phyloP scores from a whole-genome alignment of 2,113 vertebrate species.

The Girardinichthys multiradiatus region DNA sequence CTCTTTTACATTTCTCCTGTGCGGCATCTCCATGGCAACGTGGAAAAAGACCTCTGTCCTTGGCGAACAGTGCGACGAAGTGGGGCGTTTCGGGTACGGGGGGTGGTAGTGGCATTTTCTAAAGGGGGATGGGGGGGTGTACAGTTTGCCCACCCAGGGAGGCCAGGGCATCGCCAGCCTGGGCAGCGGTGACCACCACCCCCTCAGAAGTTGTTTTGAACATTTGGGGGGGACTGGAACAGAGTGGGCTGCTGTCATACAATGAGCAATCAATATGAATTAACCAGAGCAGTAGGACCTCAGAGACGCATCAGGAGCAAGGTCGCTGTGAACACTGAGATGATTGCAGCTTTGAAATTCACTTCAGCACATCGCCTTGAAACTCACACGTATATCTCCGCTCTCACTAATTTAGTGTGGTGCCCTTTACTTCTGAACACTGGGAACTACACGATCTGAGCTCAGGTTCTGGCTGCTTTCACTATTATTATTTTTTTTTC shows the following conservation, averaged over 20 bases:
- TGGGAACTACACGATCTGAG: slow-evolving; percentile 3
- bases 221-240: slow-evolving; percentile 55
- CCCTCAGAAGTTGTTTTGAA: slow-evolving; percentile 48
- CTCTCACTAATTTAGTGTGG: slow-evolving; percentile 53
- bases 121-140: slow-evolving; percentile 30
- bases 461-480: slow-evolving; percentile 21
- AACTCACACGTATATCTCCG: slow-evolving; percentile 53
- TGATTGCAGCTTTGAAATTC: slow-evolving; percentile 74
- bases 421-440: slow-evolving; percentile 37
- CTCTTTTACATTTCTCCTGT: slow-evolving; percentile 78
- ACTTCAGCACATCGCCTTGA: slow-evolving; percentile 65
- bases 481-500: slow-evolving; percentile 20
- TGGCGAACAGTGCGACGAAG: slow-evolving; percentile 75
- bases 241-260: slow-evolving; percentile 75
- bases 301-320: slow-evolving; percentile 77
- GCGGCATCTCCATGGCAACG: slow-evolving; percentile 84
- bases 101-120: slow-evolving; percentile 23
- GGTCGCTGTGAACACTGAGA: slow-evolving; percentile 73
- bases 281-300: slow-evolving; percentile 78
- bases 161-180: slow-evolving; percentile 59
- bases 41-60: slow-evolving; percentile 82
- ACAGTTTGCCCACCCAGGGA: slow-evolving; percentile 65
- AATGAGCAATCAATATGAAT: slow-evolving; percentile 81
- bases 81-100: slow-evolving; percentile 62
- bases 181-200: slow-evolving; percentile 45